These are phyloP conservation scores for Poeciliopsis paucimaculata DNA, from an alignment of 2,797 vertebrate genomes.

Conservation along the genomic window DNA sequence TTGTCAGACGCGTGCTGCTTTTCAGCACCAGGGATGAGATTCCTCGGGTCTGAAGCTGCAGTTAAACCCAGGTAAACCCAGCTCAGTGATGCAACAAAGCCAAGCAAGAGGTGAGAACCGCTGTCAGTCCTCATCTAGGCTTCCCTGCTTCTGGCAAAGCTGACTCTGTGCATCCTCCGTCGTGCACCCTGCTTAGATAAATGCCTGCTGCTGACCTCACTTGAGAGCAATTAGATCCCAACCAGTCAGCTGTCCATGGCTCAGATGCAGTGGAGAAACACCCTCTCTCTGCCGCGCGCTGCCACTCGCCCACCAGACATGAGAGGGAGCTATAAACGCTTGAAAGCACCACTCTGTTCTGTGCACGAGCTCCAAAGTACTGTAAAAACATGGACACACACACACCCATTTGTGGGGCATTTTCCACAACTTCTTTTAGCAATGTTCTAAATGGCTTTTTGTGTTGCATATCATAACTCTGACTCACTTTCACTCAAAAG, in stretches of 20 bases:
- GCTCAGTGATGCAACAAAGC: conserved; percentile 79
- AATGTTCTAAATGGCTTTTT: conserved; percentile 28
- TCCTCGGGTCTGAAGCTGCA: conserved; percentile 41
- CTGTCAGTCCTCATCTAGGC: conserved; percentile 92
- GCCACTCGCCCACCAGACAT: conserved; percentile 87
- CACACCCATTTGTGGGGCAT: conserved; percentile 38
- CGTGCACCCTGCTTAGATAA: conserved; percentile 90
- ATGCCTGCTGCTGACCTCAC: conserved; percentile 99
- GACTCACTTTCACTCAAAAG: conserved; percentile 25
- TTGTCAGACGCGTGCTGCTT: conserved; percentile 81
- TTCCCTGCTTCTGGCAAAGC: conserved; percentile 79
- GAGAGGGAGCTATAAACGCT: conserved; percentile 92
- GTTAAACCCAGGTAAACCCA: conserved; percentile 48
- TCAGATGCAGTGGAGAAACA: conserved; percentile 67
- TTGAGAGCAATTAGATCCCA: conserved; percentile 97
- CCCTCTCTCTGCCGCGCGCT: conserved; percentile 73
- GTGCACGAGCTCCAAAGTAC: conserved; percentile 67
- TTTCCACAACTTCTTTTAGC: conserved; percentile 33
- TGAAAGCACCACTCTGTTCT: conserved; percentile 56
- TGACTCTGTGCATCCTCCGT: conserved; percentile 87
- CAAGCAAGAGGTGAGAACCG: conserved; percentile 84
- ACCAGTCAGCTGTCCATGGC: conserved; percentile 95
- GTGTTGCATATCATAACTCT: conserved; percentile 18
- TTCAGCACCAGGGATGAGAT: conserved; percentile 69
- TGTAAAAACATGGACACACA: conserved; percentile 57